Evolutionary conservation across 2,113 vertebrate genomes (phyloP).

Genomic region (Callospermophilus lateralis): DNA sequence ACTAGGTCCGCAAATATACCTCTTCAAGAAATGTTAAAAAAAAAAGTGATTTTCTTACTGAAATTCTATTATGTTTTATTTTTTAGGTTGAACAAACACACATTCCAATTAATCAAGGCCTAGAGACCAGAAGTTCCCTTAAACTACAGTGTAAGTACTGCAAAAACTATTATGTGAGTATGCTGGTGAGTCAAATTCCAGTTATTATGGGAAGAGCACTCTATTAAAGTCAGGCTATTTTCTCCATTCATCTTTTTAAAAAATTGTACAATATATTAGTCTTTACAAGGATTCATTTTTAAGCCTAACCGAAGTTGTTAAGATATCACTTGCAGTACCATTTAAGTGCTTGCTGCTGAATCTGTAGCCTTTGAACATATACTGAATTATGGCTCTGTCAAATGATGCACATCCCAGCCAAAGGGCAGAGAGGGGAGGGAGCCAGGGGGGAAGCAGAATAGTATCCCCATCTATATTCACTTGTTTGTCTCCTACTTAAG

Average conservation of each 20-base stretch:
- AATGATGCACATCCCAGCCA: background rate
- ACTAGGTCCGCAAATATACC: background rate
- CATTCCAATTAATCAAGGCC: background rate
- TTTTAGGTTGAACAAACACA: slow-evolving; percentile 28
- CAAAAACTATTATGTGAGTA: background rate
- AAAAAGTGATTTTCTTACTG: background rate
- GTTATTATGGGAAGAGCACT: slow-evolving; percentile 61
- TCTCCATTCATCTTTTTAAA: slow-evolving; percentile 77
- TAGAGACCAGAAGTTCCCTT: background rate
- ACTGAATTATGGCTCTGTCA: slow-evolving; percentile 74
- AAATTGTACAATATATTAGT: slow-evolving; percentile 73
- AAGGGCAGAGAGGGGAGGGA: background rate
- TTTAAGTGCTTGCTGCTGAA: slow-evolving; percentile 61
- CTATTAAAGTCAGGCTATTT: slow-evolving; percentile 74
- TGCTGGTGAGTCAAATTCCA: slow-evolving; percentile 50
- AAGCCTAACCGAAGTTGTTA: slow-evolving; percentile 72
- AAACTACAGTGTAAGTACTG: background rate
- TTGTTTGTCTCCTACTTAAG: slow-evolving; percentile 72
- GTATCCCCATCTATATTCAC: slow-evolving; percentile 62
- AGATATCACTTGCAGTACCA: slow-evolving; percentile 77
- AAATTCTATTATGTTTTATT: background rate
- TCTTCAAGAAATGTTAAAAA: background rate
- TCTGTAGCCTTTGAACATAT: slow-evolving; percentile 68
- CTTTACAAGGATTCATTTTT: slow-evolving; percentile 78
- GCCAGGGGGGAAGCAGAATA: background rate